phyloP scores from a whole-genome alignment of 1,140 invertebrate genomes.

The Zeugodacus cucurbitae region DNA sequence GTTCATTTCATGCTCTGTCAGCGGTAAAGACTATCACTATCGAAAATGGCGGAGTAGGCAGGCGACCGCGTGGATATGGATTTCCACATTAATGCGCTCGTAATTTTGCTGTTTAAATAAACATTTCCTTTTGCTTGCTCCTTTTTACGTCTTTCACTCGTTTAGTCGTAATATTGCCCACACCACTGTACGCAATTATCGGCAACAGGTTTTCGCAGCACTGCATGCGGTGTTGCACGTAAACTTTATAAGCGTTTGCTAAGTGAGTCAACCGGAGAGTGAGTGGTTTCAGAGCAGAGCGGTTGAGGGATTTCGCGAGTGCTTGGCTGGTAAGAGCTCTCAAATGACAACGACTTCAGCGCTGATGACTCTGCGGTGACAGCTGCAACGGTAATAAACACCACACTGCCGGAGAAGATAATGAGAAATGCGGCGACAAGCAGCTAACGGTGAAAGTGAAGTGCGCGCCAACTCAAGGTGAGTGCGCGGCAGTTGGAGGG shows the following conservation, averaged over 20 bases:
- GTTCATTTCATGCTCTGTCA: not conserved
- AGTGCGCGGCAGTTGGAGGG: not conserved
- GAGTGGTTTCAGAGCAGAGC: not conserved
- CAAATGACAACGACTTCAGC: not conserved
- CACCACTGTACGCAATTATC: not conserved
- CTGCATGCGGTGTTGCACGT: not conserved
- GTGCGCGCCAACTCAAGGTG: not conserved
- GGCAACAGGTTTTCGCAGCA: not conserved
- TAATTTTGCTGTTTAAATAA: not conserved
- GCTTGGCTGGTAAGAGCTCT: not conserved
- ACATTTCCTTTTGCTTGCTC: not conserved
- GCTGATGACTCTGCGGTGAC: not conserved
- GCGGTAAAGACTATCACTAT: not conserved
- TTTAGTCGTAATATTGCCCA: not conserved
- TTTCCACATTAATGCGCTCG: not conserved
- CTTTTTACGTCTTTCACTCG: not conserved
- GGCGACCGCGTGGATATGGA: not conserved
- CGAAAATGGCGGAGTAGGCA: not conserved
- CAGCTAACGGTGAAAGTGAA: not conserved
- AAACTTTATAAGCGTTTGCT: not conserved
- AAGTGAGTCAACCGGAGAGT: too few relatives aligned
- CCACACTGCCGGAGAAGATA: not conserved
- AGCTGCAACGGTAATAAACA: constrained; percentile 17
- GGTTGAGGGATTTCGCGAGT: not conserved
- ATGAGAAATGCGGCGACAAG: not conserved